Evolutionary conservation across 2,888 invertebrate genomes (phyloP).

Genomic region (Hyalella azteca): DNA sequence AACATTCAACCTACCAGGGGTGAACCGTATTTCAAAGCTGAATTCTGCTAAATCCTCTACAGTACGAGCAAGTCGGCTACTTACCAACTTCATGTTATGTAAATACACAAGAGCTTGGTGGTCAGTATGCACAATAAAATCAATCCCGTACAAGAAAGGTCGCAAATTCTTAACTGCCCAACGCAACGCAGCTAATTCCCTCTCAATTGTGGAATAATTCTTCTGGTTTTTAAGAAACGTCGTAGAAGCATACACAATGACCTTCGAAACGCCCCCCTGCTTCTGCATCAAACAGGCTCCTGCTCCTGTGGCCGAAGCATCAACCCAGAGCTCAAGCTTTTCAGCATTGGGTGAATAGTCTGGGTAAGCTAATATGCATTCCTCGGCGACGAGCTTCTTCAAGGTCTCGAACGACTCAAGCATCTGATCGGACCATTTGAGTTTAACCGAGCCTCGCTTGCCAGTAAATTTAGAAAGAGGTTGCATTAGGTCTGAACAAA

Average conservation of each 20-base stretch:
- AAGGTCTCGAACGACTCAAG: too few species aligned
- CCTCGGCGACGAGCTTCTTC: background rate
- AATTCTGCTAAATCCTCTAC: too few species aligned
- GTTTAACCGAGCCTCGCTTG: background rate
- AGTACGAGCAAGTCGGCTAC: too few species aligned
- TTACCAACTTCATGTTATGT: background rate
- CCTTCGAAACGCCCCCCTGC: background rate
- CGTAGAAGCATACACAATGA: background rate
- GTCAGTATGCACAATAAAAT: background rate
- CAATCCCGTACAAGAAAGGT: too few species aligned
- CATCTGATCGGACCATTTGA: background rate
- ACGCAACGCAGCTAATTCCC: too few species aligned
- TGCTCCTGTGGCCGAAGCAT: background rate
- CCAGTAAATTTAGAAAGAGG: background rate
- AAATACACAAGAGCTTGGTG: background rate
- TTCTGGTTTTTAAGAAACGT: background rate
- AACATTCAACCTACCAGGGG: too few species aligned
- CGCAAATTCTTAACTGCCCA: too few species aligned
- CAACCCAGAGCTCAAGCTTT: background rate
- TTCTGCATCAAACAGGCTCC: background rate
- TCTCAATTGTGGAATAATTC: background rate
- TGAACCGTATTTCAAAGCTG: too few species aligned
- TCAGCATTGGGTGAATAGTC: background rate
- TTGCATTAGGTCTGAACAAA: too few species aligned
- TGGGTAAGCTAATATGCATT: background rate